Evolutionary conservation across 1,140 invertebrate species (phyloP).

Genomic region (Zaprionus vittiger): DNA sequence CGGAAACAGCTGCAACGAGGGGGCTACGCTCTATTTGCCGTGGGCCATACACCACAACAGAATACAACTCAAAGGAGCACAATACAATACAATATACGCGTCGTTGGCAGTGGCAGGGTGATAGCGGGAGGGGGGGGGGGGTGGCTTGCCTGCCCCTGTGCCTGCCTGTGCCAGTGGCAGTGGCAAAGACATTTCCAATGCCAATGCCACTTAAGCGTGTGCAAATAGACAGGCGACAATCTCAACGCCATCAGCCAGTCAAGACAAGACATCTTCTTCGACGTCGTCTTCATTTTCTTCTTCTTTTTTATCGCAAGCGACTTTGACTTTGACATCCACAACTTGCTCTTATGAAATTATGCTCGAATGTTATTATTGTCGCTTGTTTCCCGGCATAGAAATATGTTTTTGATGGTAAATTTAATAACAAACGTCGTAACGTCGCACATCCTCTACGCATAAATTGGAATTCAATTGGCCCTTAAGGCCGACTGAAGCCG

Average conservation of each 20-base stretch:
- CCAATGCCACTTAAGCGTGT: slow-evolving; percentile 76
- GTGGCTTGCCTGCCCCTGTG: not conserved
- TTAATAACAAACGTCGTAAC: slow-evolving; percentile 65
- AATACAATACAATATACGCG: slow-evolving; percentile 8
- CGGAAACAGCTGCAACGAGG: slow-evolving; percentile 57
- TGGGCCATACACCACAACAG: slow-evolving; percentile 35
- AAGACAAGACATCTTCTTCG: slow-evolving; percentile 11
- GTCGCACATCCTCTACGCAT: slow-evolving; percentile 28
- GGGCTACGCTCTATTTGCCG: slow-evolving; percentile 28
- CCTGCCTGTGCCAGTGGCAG: slow-evolving; percentile 2
- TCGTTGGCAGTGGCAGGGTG: not conserved
- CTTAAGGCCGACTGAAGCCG: slow-evolving; percentile 60
- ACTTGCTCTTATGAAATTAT: slow-evolving; percentile 71
- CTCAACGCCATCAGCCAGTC: slow-evolving; percentile 52
- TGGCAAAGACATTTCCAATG: slow-evolving; percentile 21
- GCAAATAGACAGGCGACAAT: slow-evolving; percentile 70
- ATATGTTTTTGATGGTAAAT: slow-evolving; percentile 72
- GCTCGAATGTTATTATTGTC: slow-evolving; percentile 74
- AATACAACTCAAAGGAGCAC: slow-evolving; percentile 10
- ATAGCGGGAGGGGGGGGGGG: not conserved
- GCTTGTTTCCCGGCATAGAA: slow-evolving; percentile 64
- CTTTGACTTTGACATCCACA: slow-evolving; percentile 33
- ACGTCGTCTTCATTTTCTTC: slow-evolving; percentile 41
- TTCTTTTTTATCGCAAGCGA: slow-evolving; percentile 31
- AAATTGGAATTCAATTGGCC: slow-evolving; percentile 76